Evolutionary conservation across 2,797 vertebrate species (phyloP), one percentile per base, ranked within the genome.

Genomic region (Sebastes aleutianus): DNA sequence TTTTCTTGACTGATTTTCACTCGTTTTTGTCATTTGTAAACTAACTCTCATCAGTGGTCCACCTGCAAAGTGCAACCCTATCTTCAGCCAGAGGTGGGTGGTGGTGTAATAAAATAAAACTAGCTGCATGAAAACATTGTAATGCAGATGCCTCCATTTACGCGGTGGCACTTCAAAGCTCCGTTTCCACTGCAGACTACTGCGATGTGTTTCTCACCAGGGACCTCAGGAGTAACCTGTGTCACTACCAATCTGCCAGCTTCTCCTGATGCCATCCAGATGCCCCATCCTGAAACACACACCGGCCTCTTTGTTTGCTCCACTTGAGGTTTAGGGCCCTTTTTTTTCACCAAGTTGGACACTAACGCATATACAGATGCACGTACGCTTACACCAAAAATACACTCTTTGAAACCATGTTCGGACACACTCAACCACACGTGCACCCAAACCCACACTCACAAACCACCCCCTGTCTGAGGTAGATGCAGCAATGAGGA

Each of bases 221-320:
- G 96, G 96, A 97, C 95, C 96, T 94, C 91, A 92, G 94, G 95
- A 96, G 96, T 97, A 97, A 97, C 96, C 94, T 85, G 74, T 97
- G 98, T 99, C 98, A 98, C 82, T 90, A 93, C 90, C 92, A 96
- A 99, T 99, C 96, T 93, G 95, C 93, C 91, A 83, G 82, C 89
- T 88, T 80, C 86, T 83, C 57, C 84, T 98, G 98, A 99, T 96
- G 94, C 94, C 97, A 96, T 93, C 94, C 98, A 99, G 98, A 95
- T 91, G 22, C 93, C 92, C 83, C 87, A 90, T 96, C 96, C 93
- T 96, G 97, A 97, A 97, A 98, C 96, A 96, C 97, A 98, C 96
- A 98, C 97, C 96, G 90, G 93, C 89, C 84, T 97, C 96, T 98
- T 97, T 98, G 97, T 99, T 96, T 96, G 93, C 95, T 85, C 89